Conservation (phyloP, 1,140 invertebrate species). For the Lithobius niger region DNA sequence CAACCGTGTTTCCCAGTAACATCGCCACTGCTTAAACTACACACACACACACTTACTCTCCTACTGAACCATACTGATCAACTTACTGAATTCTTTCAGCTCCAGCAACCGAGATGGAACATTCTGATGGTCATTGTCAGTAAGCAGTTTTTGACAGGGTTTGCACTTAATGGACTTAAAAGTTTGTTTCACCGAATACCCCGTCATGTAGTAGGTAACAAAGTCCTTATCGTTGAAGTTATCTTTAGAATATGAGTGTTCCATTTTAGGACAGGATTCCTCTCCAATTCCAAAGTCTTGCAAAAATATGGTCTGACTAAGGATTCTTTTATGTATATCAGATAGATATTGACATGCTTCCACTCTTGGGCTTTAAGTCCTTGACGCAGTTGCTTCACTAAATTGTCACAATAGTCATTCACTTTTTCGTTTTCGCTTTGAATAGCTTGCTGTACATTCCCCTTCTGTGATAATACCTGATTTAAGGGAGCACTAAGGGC, state of each 20-base stretch:
- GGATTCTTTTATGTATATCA: background rate
- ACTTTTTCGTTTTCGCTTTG: background rate
- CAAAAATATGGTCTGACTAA: background rate
- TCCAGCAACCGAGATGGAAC: background rate
- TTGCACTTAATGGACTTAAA: background rate
- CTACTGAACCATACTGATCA: too few species aligned
- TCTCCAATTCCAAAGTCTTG: background rate
- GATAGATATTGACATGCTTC: background rate
- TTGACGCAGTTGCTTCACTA: background rate
- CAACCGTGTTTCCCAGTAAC: too few species aligned
- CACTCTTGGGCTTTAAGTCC: background rate
- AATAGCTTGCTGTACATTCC: background rate
- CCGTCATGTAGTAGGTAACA: background rate
- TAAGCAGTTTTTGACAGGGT: background rate
- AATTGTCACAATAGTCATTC: background rate
- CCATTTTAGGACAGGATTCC: background rate
- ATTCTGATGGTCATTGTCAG: background rate
- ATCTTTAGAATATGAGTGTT: too few species aligned
- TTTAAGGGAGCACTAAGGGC: background rate
- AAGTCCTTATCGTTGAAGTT: too few species aligned
- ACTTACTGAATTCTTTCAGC: constrained; percentile 6
- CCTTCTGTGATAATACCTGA: background rate
- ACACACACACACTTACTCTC: too few species aligned
- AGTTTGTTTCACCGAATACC: background rate
- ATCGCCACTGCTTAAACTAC: too few species aligned